These are phyloP conservation scores for Buphagus erythrorhynchus DNA, from an alignment of 2,797 vertebrate species.

Conservation along the genomic window DNA sequence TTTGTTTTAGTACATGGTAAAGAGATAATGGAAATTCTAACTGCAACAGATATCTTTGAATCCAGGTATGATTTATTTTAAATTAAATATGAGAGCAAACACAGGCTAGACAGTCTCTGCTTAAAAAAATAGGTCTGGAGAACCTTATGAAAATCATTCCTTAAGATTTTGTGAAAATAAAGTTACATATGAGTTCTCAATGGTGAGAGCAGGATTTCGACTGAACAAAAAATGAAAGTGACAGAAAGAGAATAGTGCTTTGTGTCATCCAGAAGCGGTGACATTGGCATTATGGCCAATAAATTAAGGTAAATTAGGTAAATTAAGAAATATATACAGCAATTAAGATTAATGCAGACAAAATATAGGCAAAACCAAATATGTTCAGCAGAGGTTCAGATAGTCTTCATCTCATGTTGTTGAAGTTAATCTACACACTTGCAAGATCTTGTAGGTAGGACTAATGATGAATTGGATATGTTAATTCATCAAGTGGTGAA, in stretches of 20 bases:
- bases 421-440: not conserved
- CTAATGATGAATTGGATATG: rapidly evolving
- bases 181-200: not conserved
- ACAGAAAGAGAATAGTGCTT: not conserved
- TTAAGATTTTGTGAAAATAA: not conserved
- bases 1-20: not conserved
- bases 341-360: not conserved
- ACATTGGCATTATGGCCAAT: not conserved
- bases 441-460: not conserved
- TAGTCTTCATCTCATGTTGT: not conserved
- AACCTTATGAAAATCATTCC: not conserved
- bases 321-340: not conserved
- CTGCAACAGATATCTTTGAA: not conserved
- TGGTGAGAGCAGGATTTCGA: not conserved
- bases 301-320: not conserved
- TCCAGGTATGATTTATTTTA: not conserved
- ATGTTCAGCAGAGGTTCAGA: not conserved
- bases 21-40: not conserved
- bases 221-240: not conserved
- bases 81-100: constrained; percentile 6
- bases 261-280: not conserved
- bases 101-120: not conserved
- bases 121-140: not conserved
- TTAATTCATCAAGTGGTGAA: not conserved
- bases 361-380: not conserved